Percentiles rank a stretch among this genome's conserved stretches.
phyloP scores from a whole-genome alignment of 2,113 vertebrate species.

The Myanophis thanlyinensis region DNA sequence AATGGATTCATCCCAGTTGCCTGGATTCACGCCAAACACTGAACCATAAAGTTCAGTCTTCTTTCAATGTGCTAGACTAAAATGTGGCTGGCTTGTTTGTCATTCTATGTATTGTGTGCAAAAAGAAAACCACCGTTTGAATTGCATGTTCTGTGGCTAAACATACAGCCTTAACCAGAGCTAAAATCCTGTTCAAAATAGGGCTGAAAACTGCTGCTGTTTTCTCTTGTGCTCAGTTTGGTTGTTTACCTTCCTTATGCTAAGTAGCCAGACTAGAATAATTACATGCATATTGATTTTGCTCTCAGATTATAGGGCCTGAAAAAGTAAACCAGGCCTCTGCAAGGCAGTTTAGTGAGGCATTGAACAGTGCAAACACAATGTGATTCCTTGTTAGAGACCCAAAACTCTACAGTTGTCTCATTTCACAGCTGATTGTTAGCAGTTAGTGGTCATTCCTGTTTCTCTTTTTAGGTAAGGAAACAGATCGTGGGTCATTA shows the following conservation, averaged over 20 bases:
- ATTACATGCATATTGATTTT: neutral
- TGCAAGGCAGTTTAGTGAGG: neutral
- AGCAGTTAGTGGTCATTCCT: neutral
- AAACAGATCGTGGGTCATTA: neutral
- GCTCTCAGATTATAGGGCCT: neutral
- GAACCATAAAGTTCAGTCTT: neutral
- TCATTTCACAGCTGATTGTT: neutral
- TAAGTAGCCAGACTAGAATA: neutral
- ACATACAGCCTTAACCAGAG: neutral
- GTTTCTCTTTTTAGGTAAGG: neutral
- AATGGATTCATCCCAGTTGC: neutral
- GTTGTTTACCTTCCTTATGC: neutral
- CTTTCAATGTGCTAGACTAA: neutral
- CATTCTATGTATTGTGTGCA: neutral
- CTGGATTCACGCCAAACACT: neutral
- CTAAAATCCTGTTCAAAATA: neutral
- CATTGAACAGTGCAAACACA: neutral
- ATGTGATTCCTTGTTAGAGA: neutral
- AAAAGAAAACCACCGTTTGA: neutral
- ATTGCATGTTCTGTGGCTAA: neutral
- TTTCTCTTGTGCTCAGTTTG: neutral
- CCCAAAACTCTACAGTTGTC: neutral
- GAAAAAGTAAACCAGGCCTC: neutral
- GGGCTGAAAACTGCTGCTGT: neutral
- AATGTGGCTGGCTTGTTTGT: neutral